phyloP scores from a whole-genome alignment of 1,140 invertebrate genomes.

The Sminthurides bifidus region DNA sequence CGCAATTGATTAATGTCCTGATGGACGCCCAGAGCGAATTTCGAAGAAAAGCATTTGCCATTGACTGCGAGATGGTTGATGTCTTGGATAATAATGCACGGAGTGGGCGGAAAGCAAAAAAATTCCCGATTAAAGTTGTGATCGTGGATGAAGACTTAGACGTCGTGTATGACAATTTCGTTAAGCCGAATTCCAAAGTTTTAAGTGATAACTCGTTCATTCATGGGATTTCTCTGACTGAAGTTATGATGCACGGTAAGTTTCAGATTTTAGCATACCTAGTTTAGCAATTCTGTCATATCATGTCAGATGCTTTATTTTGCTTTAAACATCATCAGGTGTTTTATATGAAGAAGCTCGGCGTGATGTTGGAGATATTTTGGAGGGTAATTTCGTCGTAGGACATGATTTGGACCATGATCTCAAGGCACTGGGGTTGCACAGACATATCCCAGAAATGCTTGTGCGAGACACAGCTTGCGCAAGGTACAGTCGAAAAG shows the following conservation, averaged over 20 bases:
- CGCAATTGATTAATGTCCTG: no score
- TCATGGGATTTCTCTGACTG: not conserved
- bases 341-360: not conserved
- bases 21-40: no score
- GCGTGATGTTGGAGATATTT: not conserved
- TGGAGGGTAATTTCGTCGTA: not conserved
- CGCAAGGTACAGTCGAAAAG: not conserved
- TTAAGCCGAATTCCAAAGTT: not conserved
- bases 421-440: not conserved
- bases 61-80: constrained; percentile 4
- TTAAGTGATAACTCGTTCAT: not conserved
- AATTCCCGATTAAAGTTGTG: constrained; percentile 5
- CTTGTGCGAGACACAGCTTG: not conserved
- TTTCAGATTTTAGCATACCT: not conserved
- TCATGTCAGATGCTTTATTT: no score
- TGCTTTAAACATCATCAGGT: not conserved
- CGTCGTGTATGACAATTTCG: not conserved
- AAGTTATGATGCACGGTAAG: not conserved
- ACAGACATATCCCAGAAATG: not conserved
- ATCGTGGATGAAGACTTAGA: not conserved
- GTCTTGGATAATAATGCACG: not conserved
- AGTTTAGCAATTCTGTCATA: no score
- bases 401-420: constrained; percentile 4
- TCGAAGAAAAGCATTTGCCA: not conserved
- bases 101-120: not conserved